phyloP scores from a whole-genome alignment of 2,113 vertebrate genomes.

The Brachypteracias leptosomus region DNA sequence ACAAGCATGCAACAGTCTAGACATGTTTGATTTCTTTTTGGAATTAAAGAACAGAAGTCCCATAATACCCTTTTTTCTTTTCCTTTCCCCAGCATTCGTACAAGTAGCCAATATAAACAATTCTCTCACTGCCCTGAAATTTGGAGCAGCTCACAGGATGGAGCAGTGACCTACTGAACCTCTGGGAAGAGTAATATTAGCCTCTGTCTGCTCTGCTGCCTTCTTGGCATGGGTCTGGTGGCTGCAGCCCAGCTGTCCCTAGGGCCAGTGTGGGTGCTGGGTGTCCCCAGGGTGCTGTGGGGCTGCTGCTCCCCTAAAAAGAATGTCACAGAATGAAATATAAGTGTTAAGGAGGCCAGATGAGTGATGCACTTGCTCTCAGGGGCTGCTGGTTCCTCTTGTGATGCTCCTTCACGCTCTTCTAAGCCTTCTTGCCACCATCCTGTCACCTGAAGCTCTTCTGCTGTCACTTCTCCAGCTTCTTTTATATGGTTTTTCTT shows the following conservation, averaged over 20 bases:
- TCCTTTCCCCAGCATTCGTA: background rate
- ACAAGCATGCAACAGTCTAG: slow-evolving; percentile 54
- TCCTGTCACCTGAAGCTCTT: background rate
- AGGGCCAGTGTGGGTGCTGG: accelerated
- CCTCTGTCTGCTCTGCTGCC: slow-evolving; percentile 32
- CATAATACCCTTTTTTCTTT: slow-evolving; percentile 16
- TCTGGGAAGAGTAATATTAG: slow-evolving; percentile 43
- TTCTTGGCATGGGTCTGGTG: background rate
- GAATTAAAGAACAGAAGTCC: slow-evolving; percentile 61
- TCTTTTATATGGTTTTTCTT: background rate
- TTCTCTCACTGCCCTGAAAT: slow-evolving; percentile 69
- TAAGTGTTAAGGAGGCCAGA: background rate
- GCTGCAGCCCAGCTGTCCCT: background rate
- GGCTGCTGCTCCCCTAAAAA: background rate
- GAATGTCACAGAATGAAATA: background rate
- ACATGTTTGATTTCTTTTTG: slow-evolving; percentile 60
- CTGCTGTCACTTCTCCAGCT: background rate
- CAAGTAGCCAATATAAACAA: slow-evolving; percentile 69
- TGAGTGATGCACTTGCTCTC: background rate
- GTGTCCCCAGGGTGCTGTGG: background rate
- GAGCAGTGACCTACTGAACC: slow-evolving; percentile 53
- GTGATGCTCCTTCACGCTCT: background rate
- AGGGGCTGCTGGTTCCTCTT: background rate
- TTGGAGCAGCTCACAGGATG: slow-evolving; percentile 39
- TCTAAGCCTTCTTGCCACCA: background rate